A percentile compares a stretch with the other conserved stretches of the same genome.
Conservation (phyloP, 2,113 vertebrate species). For the Xenopus laevis region DNA sequence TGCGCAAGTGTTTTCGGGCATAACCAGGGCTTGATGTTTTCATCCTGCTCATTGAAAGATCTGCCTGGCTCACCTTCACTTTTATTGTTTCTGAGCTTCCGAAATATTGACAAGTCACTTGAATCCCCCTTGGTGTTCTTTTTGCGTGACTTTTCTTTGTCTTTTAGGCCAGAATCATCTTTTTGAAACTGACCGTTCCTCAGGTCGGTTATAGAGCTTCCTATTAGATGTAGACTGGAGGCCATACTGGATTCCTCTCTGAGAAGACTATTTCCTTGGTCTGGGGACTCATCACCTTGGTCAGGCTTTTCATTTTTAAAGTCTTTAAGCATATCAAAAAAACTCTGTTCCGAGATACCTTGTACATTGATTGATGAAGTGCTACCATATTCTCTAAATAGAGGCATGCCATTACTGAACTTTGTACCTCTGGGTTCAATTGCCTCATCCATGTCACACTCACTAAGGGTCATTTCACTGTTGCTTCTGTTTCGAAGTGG, state of each 20-base stretch:
- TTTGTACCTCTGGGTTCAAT: constrained; percentile 41
- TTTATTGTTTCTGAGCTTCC: constrained; percentile 73
- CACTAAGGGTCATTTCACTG: constrained; percentile 88
- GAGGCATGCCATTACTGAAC: constrained; percentile 48
- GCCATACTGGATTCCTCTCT: constrained; percentile 34
- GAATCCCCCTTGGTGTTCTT: constrained; percentile 64
- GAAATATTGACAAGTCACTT: constrained; percentile 78
- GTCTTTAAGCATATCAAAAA: constrained; percentile 83
- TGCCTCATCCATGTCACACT: constrained; percentile 71
- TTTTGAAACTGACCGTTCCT: constrained; percentile 49
- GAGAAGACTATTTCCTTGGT: constrained; percentile 61
- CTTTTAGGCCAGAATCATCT: constrained; percentile 40
- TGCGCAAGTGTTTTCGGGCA: constrained; percentile 86
- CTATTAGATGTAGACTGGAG: constrained; percentile 33
- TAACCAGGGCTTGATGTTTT: constrained; percentile 63
- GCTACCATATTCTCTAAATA: constrained; percentile 89
- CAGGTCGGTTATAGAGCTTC: constrained; percentile 36
- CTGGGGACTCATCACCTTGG: constrained; percentile 54
- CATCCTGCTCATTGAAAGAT: constrained; percentile 52
- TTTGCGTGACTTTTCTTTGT: constrained; percentile 72
- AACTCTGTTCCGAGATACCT: constrained; percentile 82
- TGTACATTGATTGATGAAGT: constrained; percentile 91
- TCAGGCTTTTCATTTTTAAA: constrained; percentile 73
- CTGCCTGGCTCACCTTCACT: constrained; percentile 59
- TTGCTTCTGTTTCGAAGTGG: constrained; percentile 81